Percentiles rank a stretch among this genome's conserved stretches.
Evolutionary conservation across 2,113 vertebrate genomes (phyloP).

Genomic region (Ia io): DNA sequence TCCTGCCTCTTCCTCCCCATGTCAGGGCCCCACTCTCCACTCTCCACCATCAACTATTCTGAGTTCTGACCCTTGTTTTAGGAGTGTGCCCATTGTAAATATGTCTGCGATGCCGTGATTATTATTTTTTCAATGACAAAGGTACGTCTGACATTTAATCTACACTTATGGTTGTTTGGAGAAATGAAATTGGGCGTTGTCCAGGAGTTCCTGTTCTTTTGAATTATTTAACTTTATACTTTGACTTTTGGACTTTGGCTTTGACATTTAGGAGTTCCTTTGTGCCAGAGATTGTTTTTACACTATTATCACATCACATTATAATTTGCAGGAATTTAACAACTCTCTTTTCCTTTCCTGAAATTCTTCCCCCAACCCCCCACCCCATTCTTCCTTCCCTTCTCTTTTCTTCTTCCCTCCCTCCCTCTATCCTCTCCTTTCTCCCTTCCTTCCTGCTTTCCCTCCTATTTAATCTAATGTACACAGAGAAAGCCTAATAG

Average conservation of each 20-base stretch:
- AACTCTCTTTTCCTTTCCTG: neutral
- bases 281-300: neutral
- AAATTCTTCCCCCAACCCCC: no score
- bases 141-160: neutral
- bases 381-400: neutral
- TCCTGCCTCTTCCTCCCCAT: neutral
- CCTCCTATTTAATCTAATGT: neutral
- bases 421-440: rapidly evolving
- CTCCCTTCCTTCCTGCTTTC: no score
- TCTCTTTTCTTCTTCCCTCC: neutral
- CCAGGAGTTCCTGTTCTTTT: neutral
- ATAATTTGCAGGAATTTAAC: neutral
- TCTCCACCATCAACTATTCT: neutral
- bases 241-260: neutral
- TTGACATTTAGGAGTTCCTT: neutral
- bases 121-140: neutral
- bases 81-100: neutral
- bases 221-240: slow-evolving; percentile 14
- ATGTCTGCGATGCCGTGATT: neutral
- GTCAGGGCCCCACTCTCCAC: neutral
- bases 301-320: neutral
- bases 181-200: neutral
- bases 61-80: neutral
- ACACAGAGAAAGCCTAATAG: neutral
- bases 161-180: neutral